Evolutionary conservation across 2,888 invertebrate species (phyloP).

Genomic region (Drosophila anomalipes): DNA sequence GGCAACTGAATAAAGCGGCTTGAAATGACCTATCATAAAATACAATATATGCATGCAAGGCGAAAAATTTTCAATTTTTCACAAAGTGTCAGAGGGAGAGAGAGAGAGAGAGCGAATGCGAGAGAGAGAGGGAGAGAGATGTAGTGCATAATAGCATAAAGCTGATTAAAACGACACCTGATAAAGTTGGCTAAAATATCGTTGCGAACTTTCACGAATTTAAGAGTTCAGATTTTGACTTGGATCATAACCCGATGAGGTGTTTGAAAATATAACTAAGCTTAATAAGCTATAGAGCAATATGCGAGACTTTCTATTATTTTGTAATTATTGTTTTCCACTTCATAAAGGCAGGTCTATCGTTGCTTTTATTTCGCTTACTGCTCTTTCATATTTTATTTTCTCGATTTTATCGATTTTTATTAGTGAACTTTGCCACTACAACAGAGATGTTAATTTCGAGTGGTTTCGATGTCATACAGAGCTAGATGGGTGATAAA

Average conservation of each 20-base stretch:
- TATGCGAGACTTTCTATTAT: conserved; percentile 43
- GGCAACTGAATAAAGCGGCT: not conserved
- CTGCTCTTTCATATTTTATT: conserved; percentile 30
- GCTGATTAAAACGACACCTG: not conserved
- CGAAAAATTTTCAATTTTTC: not conserved
- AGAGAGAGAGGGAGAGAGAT: not conserved
- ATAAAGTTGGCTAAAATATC: not conserved
- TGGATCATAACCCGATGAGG: not conserved
- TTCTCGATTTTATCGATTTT: conserved; percentile 10
- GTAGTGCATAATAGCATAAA: not conserved
- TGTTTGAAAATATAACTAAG: conserved; percentile 6
- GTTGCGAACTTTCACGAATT: conserved; percentile 13
- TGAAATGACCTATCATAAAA: conserved; percentile 3
- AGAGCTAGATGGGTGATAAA: conserved; percentile 33
- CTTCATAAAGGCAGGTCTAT: conserved; percentile 19
- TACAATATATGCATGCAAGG: not conserved
- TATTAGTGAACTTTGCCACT: conserved; percentile 58
- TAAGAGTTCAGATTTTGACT: conserved; percentile 5
- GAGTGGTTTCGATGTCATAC: conserved; percentile 45
- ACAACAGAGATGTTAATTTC: conserved; percentile 48
- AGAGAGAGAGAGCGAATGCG: not conserved
- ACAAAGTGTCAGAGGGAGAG: not conserved
- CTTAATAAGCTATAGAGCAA: conserved; percentile 13
- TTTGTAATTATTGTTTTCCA: conserved; percentile 52
- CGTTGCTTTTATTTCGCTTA: conserved; percentile 33